Conservation (phyloP, 1,140 invertebrate genomes). For the Trichonephila clavipes region DNA sequence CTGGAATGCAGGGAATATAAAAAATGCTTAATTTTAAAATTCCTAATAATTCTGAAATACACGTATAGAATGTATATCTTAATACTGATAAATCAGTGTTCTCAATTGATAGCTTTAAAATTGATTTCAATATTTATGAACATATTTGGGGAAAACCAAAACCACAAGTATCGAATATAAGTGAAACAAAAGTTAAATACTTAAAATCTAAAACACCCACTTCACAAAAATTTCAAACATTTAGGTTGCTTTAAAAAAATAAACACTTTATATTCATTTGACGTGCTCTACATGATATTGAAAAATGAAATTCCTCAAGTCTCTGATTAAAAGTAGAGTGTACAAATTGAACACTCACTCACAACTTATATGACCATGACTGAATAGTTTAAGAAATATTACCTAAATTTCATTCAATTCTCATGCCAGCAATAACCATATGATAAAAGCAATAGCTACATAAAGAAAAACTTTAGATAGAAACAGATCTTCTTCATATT, state of each 20-base stretch:
- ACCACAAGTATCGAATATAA: neutral
- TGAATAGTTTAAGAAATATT: neutral
- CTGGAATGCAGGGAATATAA: conserved; percentile 30
- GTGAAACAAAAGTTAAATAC: neutral
- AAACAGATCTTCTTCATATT: conserved; percentile 94
- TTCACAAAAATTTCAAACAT: neutral
- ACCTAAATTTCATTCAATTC: neutral
- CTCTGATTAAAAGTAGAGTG: neutral
- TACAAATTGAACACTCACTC: neutral
- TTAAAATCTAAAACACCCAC: neutral
- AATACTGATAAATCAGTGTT: conserved; percentile 16
- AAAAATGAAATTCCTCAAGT: neutral
- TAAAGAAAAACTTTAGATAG: conserved; percentile 96
- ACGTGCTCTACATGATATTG: neutral
- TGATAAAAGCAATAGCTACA: conserved; percentile 93
- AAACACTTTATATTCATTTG: neutral
- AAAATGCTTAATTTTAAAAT: neutral
- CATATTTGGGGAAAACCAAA: neutral
- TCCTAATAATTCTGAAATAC: neutral
- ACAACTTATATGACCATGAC: neutral
- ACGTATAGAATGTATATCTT: neutral
- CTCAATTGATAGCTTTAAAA: neutral
- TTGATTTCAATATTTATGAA: neutral
- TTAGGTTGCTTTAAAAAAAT: neutral
- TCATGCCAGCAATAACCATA: conserved; percentile 95